These are phyloP conservation scores for Trematomus bernacchii DNA, from an alignment of 2,797 vertebrate species.

Conservation along the genomic window DNA sequence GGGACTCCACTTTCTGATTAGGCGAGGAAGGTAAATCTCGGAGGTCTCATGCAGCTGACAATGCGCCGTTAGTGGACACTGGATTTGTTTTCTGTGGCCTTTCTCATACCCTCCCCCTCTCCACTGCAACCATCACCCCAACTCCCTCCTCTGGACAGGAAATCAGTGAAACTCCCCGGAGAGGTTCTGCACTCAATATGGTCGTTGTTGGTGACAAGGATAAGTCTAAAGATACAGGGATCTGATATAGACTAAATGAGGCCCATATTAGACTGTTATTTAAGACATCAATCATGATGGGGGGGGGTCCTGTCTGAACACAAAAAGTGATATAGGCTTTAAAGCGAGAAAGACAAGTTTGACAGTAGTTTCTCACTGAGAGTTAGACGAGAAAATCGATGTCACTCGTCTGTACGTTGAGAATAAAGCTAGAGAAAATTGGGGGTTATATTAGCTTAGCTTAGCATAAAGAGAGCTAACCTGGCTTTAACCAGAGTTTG, in stretches of 20 bases:
- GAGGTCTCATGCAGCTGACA: constrained; percentile 23
- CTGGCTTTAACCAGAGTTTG: too few species aligned
- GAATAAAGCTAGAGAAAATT: too few species aligned
- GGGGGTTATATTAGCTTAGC: too few species aligned
- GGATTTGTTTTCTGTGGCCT: constrained; percentile 52
- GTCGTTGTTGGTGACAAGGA: constrained; percentile 1
- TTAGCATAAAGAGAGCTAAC: too few species aligned
- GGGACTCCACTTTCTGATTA: constrained; percentile 40
- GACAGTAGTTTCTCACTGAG: background rate
- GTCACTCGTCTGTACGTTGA: too few species aligned
- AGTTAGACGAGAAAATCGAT: too few species aligned
- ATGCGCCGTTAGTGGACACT: constrained; percentile 27
- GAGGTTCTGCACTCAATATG: constrained; percentile 18
- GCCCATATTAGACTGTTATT: background rate
- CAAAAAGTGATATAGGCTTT: background rate
- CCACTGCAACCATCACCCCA: background rate
- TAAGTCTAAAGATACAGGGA: background rate
- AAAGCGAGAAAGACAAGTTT: background rate
- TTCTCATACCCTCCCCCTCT: background rate
- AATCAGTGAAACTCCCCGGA: constrained; percentile 44
- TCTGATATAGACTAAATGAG: background rate
- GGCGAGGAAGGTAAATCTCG: constrained; percentile 52
- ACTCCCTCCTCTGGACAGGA: constrained; percentile 46
- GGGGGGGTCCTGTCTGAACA: background rate
- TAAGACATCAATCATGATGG: background rate